Evolutionary conservation across 2,797 vertebrate genomes (phyloP), one percentile per base, ranked within the genome.

Genomic region (Caiman crocodilus): DNA sequence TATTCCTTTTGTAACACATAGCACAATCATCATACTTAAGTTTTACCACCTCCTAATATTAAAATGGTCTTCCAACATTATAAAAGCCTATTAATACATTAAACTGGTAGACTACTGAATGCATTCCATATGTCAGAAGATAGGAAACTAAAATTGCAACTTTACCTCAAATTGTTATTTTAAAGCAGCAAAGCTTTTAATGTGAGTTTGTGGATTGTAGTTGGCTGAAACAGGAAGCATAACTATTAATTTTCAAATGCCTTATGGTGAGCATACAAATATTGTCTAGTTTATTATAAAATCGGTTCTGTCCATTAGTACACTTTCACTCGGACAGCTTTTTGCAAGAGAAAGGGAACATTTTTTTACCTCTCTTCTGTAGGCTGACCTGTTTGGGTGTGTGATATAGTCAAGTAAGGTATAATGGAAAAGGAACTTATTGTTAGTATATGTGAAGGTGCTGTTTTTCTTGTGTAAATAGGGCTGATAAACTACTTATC

Each of bases 61-160:
- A 87, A 85, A 85, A 60, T 59, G 50, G 4, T 60, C 81, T 75
- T 30, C 7, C 0, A 3, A 25, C 78, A 42, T 4, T 80, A 61
- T n/a, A 81, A 91, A 90, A 84, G 9, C 69, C 50, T 89, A 12
- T 77, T 89, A 84, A 76, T 78, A 79, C 85, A 81, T 94, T 84
- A 81, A 74, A 73, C 79, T 74, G 25, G 6, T 71, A 82, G 58
- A 74, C 3, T 2, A 26, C 14, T 55, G 17, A 8, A 12, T 81
- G 50, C 8, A 20, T 63, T 89, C 90, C 73, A 61, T 57, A 23
- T 88, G 61, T 20, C 26, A 74, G 61, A 81, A 74, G 60, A 82
- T 0, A 1, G 1, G 35, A 80, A 92, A 89, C 64, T 84, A 82
- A 91, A 95, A 81, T 79, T 64, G 65, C 74, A 83, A 74, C 4